A percentile compares a stretch with the other conserved stretches of the same genome.
phyloP scores from a whole-genome alignment of 2,797 vertebrate genomes.

The Oreochromis grahami region DNA sequence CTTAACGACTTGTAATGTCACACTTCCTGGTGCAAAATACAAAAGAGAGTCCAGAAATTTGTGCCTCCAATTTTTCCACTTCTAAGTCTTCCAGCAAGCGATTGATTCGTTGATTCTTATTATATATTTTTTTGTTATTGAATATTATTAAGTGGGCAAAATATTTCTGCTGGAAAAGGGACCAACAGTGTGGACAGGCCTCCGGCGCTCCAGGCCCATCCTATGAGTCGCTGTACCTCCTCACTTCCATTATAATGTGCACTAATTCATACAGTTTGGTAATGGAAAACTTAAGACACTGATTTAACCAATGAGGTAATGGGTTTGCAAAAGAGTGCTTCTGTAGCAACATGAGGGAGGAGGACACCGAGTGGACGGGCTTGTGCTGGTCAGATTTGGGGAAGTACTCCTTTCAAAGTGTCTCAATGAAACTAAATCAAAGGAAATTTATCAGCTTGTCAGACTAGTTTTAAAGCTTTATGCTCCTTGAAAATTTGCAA shows the following conservation, averaged over 20 bases:
- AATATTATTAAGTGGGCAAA: background rate
- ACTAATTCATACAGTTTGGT: background rate
- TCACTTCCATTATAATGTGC: background rate
- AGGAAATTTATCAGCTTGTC: background rate
- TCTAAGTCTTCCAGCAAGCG: background rate
- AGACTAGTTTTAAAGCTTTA: background rate
- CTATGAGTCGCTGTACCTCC: background rate
- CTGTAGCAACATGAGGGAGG: background rate
- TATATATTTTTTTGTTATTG: background rate
- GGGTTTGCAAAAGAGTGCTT: background rate
- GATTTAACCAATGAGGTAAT: background rate
- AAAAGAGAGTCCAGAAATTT: background rate
- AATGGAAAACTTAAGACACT: background rate
- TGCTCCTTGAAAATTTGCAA: background rate
- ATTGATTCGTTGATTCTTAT: background rate
- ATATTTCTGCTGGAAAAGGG: background rate
- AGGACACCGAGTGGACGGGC: background rate
- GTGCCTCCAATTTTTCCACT: background rate
- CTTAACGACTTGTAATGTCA: background rate
- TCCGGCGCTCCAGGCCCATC: background rate
- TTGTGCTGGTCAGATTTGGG: background rate
- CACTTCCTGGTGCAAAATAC: background rate
- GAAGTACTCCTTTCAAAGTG: background rate
- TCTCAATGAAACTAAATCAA: background rate
- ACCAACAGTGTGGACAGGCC: background rate